Evolutionary conservation across 2,797 vertebrate species (phyloP), one percentile per base, ranked within the genome.

Genomic region (Echeneis naucrates): DNA sequence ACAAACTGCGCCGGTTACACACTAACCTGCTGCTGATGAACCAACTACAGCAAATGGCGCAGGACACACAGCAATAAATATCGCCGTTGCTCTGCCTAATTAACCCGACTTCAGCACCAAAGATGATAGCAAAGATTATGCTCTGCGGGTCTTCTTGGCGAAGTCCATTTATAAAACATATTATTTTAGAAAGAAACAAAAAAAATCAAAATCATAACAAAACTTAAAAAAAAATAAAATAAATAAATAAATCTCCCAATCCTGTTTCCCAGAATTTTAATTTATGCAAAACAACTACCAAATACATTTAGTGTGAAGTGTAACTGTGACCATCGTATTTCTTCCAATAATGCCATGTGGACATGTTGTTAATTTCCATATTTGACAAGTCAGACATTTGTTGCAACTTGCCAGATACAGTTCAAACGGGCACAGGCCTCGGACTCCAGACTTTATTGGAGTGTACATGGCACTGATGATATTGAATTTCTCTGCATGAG

Each of bases 401-500:
- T 37, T 37, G 35, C 35, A 37, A 37, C 2, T 19, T 44, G 40
- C 40, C 40, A 44, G 44, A 44, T 8, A 44, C 19, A 19, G 40
- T 44, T 44, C 19, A 44, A 44, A 44, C 0, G n/a, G n/a, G 5
- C 6, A 44, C 40, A 44, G 17, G 40, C 23, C 27, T 0, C 6
- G 21, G 9, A 19, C 9, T 7, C 14, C 12, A 30, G 21, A 32
- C 40, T 21, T 30, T n/a, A 32, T 0, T 17, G 35, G 5, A 57
- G 60, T 76, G 38, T 16, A 30, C 23, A 42, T 19, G 37, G 37
- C 74, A 74, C 66, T 83, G 51, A 65, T 62, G 52, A 72, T 83
- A 74, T 63, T 56, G 63, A 53, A 59, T 74, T 68, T 62, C 57
- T 45, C 52, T 52, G 68, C 73, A 70, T 71, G 66, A 80, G 67